These are phyloP conservation scores for Cynodonichthys magdalenae DNA, from an alignment of 2,797 vertebrate species.

Conservation along the genomic window DNA sequence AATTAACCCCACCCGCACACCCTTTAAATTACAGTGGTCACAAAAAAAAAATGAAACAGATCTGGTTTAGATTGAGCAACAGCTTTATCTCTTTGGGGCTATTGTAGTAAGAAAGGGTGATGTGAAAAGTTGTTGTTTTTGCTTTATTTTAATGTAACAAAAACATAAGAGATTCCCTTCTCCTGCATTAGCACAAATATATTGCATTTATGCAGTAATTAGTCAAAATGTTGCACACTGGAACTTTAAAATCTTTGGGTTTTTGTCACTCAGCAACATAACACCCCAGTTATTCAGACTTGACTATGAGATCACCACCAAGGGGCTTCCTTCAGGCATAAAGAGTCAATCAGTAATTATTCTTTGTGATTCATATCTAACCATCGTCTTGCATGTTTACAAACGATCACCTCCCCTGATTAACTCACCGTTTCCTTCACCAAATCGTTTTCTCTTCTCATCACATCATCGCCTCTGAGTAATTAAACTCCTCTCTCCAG, in stretches of 20 bases:
- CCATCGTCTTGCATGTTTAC: constrained; percentile 62
- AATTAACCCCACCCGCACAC: not conserved
- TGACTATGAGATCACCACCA: constrained; percentile 42
- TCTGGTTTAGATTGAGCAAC: not conserved
- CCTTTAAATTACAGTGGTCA: not conserved
- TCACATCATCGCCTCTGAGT: not conserved
- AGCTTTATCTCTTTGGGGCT: not conserved
- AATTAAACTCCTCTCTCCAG: constrained; percentile 17
- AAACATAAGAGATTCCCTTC: not conserved
- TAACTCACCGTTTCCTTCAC: constrained; percentile 24
- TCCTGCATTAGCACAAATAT: not conserved
- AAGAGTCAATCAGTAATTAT: constrained; percentile 52
- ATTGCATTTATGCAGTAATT: not conserved
- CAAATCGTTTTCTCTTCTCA: constrained; percentile 6
- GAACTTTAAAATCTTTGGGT: constrained; percentile 41
- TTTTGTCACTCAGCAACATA: constrained; percentile 26
- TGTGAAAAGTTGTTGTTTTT: not conserved
- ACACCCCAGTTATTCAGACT: constrained; percentile 31
- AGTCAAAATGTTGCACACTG: constrained; percentile 18
- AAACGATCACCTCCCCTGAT: constrained; percentile 47
- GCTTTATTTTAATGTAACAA: not conserved
- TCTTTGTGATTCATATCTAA: constrained; percentile 63
- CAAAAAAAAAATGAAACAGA: not conserved
- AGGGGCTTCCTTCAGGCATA: constrained; percentile 19
- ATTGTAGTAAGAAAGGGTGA: not conserved